Evolutionary conservation across 2,888 invertebrate genomes (phyloP).

Genomic region (Gandaritis pyraliata): DNA sequence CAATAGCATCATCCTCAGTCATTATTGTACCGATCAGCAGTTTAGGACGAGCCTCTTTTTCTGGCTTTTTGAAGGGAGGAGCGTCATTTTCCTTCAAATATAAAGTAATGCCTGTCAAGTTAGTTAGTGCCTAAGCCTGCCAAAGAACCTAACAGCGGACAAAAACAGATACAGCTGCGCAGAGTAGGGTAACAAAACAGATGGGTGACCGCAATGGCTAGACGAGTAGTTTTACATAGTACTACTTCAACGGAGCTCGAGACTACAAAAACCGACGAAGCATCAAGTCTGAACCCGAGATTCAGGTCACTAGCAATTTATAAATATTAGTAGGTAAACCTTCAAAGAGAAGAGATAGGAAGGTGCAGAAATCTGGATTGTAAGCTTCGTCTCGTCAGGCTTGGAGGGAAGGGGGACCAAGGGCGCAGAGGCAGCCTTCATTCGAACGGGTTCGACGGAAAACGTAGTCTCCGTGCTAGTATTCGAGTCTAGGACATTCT

Average conservation of each 20-base stretch:
- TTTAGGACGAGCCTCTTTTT: constrained; percentile 49
- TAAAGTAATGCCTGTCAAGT: not conserved
- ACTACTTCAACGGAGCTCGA: too few relatives aligned
- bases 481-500: constrained; percentile 31
- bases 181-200: too few relatives aligned
- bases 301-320: too few relatives aligned
- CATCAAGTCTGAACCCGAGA: too few relatives aligned
- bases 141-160: too few relatives aligned
- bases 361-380: constrained; percentile 69
- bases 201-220: too few relatives aligned
- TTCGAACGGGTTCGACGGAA: constrained; percentile 1
- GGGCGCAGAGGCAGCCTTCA: constrained; percentile 58
- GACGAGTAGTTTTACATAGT: too few relatives aligned
- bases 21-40: constrained; percentile 61
- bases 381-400: constrained; percentile 38
- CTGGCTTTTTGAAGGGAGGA: constrained; percentile 65
- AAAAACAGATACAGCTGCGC: too few relatives aligned
- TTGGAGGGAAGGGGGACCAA: constrained; percentile 34
- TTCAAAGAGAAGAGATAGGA: constrained; percentile 65
- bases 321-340: constrained; percentile 4
- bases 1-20: constrained; percentile 59
- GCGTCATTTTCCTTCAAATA: constrained; percentile 58
- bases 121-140: not conserved
- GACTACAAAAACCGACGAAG: too few relatives aligned
- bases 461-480: constrained; percentile 30